Conservation (phyloP, 2,113 vertebrate species). For the Cyphomyrus plagiostoma region DNA sequence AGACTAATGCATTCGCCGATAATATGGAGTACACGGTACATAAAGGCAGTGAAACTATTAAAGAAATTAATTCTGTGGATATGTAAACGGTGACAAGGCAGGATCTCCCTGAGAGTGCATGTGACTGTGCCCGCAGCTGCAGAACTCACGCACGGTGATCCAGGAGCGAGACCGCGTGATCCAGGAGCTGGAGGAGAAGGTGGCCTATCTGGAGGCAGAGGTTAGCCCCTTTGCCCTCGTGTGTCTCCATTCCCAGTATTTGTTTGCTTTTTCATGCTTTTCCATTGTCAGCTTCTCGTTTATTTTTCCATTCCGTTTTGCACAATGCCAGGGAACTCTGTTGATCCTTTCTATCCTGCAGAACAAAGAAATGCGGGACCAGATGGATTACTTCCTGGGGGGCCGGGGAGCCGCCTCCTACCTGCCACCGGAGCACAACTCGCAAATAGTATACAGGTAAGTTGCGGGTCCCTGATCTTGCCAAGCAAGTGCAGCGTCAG, state of each 20-base stretch:
- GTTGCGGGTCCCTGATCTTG: background rate
- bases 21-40: background rate
- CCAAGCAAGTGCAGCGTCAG: background rate
- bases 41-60: background rate
- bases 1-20: background rate
- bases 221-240: slow-evolving; percentile 46
- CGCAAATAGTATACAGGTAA: slow-evolving; percentile 75
- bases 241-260: background rate
- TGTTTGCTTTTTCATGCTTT: background rate
- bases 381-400: slow-evolving; percentile 80
- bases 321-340: background rate
- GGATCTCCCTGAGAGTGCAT: background rate
- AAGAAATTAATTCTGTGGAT: background rate
- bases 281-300: background rate
- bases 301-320: background rate
- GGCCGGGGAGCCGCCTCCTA: slow-evolving; percentile 62
- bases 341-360: slow-evolving; percentile 29
- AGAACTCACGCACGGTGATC: slow-evolving; percentile 85
- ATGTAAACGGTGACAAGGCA: background rate
- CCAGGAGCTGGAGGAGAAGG: slow-evolving; percentile 82
- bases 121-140: slow-evolving; percentile 62
- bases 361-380: slow-evolving; percentile 89
- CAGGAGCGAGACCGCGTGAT: slow-evolving; percentile 78
- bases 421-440: slow-evolving; percentile 57
- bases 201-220: slow-evolving; percentile 84